Evolutionary conservation across 2,888 invertebrate genomes (phyloP), one percentile per base, ranked within the genome.

Genomic region (Nephrotoma flavescens): DNA sequence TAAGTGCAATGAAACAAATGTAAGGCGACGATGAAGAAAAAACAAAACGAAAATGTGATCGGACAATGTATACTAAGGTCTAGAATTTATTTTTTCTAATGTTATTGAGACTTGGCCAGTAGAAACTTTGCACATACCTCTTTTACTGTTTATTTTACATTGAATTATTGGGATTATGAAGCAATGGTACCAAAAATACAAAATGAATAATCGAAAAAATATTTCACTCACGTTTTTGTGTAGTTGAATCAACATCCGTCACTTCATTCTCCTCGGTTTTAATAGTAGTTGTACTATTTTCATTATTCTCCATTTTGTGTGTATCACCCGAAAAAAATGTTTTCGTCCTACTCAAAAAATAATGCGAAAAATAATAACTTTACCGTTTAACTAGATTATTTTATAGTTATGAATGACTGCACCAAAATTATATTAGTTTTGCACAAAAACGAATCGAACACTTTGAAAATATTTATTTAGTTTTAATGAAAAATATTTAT

Each of bases 1-100:
- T 84, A 84, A 84, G 42, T 42, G 42, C 84, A 84, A 84, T 84
- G 84, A 86, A 86, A 86, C 85, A 85, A 85, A 85, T 85, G 85
- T 44, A 44, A 41, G 42, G 19, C 85, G 85, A 85, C 44, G 42
- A 42, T 85, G 42, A 41, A 85, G 15, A 85, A 85, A 85, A 42
- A 85, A 44, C 42, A 44, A 41, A 41, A 42, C 19, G 44, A 42
- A 85, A 85, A 19, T 42, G 1, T 85, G 44, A 9, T 42, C 42
- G 11, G 44, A 15, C 85, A 44, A 85, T 85, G 85, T 44, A 12
- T 42, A 42, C 42, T 42, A 42, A 85, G 19, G 42, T 85, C 19
- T 85, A 42, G 19, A 85, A 85, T 44, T 85, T 71, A 31, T 71
- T 71, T 31, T 71, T 71, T 71, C 9, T 71, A 31, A 71, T 71